Evolutionary conservation across 2,113 vertebrate genomes (phyloP).

Genomic region (Scortum barcoo): DNA sequence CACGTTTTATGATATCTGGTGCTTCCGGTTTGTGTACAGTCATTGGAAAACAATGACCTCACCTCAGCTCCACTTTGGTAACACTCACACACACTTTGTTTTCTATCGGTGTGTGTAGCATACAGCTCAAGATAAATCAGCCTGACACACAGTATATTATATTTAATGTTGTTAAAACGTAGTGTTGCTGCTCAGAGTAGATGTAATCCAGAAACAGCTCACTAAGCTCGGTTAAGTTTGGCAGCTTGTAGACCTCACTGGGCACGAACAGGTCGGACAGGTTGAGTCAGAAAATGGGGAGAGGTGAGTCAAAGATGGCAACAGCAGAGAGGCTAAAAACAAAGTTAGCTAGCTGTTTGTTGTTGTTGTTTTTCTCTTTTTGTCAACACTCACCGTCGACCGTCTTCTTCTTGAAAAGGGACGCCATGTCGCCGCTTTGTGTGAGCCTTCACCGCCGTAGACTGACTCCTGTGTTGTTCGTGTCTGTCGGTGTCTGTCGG

Average conservation of each 20-base stretch:
- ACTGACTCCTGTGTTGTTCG: too few species aligned
- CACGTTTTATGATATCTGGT: rapidly evolving
- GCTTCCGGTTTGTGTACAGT: neutral
- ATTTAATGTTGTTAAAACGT: too few species aligned
- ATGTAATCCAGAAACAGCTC: neutral
- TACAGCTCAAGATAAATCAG: too few species aligned
- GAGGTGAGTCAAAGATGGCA: conserved; percentile 1
- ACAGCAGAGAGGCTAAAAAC: conserved; percentile 66
- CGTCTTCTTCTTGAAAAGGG: conserved; percentile 97
- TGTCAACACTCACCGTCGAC: conserved; percentile 90
- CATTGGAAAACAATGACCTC: neutral
- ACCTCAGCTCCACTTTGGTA: neutral
- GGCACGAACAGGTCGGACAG: conserved; percentile 56
- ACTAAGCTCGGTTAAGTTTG: neutral
- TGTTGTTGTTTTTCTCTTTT: too few species aligned
- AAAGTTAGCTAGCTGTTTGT: conserved; percentile 79
- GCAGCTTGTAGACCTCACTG: neutral
- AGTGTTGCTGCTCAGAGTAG: neutral
- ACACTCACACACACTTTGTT: neutral
- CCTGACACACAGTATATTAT: too few species aligned
- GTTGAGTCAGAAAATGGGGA: conserved; percentile 42
- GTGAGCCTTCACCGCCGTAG: too few species aligned
- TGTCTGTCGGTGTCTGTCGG: too few species aligned
- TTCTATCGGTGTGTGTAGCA: too few species aligned
- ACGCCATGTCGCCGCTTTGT: conserved; percentile 85